Conservation (phyloP, 2,113 vertebrate species). For the Etia nguti region DNA sequence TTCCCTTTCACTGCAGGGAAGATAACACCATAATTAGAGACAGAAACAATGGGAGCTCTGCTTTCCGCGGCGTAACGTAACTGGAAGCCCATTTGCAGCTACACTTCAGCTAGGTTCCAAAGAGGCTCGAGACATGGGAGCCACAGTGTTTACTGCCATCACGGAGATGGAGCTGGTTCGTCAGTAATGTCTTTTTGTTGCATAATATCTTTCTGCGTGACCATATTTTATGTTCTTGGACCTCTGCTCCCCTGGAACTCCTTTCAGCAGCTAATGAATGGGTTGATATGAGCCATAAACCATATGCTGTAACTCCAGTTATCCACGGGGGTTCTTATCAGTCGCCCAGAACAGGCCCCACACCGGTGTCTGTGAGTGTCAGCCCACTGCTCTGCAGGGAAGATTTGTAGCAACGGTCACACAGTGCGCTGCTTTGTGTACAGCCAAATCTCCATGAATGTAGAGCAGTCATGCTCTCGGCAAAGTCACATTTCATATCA, state of each 20-base stretch:
- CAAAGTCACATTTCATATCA: constrained; percentile 45
- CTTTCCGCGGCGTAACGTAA: background rate
- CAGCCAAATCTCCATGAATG: constrained; percentile 39
- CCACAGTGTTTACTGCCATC: background rate
- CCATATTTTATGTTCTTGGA: background rate
- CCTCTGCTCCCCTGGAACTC: background rate
- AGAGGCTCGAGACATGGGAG: background rate
- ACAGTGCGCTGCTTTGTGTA: constrained; percentile 28
- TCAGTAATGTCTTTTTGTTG: constrained; percentile 4
- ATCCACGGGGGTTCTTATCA: constrained; percentile 51
- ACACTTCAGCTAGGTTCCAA: constrained; percentile 25
- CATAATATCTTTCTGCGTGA: constrained; percentile 14
- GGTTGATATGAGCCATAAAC: constrained; percentile 36
- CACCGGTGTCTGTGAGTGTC: constrained; percentile 43
- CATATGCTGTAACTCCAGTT: constrained; percentile 22
- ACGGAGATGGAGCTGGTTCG: background rate
- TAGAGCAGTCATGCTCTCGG: constrained; percentile 14
- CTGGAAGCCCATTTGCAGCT: constrained; percentile 25
- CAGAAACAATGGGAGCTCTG: constrained; percentile 20
- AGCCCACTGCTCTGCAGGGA: constrained; percentile 16
- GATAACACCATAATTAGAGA: constrained; percentile 13
- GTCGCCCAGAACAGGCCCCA: constrained; percentile 30
- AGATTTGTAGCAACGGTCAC: constrained; percentile 35
- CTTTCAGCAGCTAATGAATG: constrained; percentile 40
- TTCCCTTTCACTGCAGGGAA: background rate